Conservation (phyloP, 2,888 invertebrate species). For the Galerucella pusilla region DNA sequence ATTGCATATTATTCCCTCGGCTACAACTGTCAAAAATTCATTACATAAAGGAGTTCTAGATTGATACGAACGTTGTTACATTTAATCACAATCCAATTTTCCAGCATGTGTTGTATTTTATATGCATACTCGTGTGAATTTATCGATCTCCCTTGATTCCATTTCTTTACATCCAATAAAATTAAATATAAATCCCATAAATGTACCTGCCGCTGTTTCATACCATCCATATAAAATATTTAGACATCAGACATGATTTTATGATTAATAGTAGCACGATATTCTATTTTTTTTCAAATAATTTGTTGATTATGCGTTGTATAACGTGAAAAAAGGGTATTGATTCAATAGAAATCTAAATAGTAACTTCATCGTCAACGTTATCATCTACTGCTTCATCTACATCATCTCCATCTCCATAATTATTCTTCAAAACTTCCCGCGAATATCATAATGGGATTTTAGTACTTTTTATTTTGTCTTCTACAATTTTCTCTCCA, state of each 20-base stretch:
- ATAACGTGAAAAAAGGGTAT: background rate
- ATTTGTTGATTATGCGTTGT: background rate
- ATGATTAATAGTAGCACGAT: background rate
- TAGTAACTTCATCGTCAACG: too few species aligned
- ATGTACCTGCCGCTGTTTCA: background rate
- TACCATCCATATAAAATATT: background rate
- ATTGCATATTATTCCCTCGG: too few species aligned
- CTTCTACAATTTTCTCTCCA: too few species aligned
- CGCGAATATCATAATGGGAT: too few species aligned
- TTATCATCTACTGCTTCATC: too few species aligned
- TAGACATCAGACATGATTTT: background rate
- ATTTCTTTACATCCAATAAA: background rate
- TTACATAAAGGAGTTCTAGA: too few species aligned
- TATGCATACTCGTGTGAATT: background rate
- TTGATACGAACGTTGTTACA: background rate
- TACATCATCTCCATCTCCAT: too few species aligned
- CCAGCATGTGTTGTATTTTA: background rate
- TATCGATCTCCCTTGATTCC: conserved; percentile 1
- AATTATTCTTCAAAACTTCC: too few species aligned
- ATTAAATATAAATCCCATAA: background rate
- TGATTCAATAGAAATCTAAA: too few species aligned
- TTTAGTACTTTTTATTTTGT: too few species aligned
- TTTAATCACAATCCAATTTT: background rate
- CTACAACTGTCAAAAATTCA: too few species aligned
- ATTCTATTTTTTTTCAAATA: background rate